Percentiles rank a stretch among this genome's conserved stretches.
Evolutionary conservation across 1,140 invertebrate genomes (phyloP).

Genomic region (Mesaphorura yosii): DNA sequence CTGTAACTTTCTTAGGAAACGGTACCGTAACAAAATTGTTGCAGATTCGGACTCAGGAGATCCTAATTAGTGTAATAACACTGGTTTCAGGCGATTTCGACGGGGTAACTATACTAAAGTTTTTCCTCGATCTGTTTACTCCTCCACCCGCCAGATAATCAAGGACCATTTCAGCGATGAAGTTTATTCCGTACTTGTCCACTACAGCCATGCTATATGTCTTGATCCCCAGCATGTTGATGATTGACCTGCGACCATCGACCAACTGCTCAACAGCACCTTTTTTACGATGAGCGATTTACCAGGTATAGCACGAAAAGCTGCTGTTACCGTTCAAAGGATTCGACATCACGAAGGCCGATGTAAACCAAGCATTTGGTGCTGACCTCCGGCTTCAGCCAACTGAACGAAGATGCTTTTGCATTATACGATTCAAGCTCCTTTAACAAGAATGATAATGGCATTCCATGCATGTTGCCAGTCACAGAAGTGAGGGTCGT

Average conservation of each 20-base stretch:
- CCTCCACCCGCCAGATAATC: constrained; percentile 44
- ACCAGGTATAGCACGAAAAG: neutral
- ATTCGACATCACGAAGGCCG: constrained; percentile 74
- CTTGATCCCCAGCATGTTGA: constrained; percentile 65
- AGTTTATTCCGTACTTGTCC: constrained; percentile 59
- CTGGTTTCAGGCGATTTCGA: neutral
- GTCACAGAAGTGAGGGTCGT: constrained; percentile 63
- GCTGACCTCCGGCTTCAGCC: constrained; percentile 44
- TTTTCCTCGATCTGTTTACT: no score
- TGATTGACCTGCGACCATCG: constrained; percentile 2
- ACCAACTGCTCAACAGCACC: neutral
- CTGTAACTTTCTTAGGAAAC: no score
- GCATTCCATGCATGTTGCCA: constrained; percentile 88
- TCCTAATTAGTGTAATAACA: neutral
- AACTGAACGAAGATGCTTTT: constrained; percentile 20
- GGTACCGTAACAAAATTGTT: no score
- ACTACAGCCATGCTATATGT: constrained; percentile 76
- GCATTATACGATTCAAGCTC: constrained; percentile 15
- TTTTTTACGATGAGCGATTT: neutral
- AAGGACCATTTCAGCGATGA: constrained; percentile 58
- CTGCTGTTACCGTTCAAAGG: constrained; percentile 51
- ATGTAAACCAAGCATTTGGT: constrained; percentile 76
- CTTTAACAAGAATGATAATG: constrained; percentile 41
- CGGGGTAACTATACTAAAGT: neutral
- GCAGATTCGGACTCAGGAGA: neutral